Base-by-base conservation (phyloP, 2,113 vertebrate species). In the Chaetodon trifascialis region DNA sequence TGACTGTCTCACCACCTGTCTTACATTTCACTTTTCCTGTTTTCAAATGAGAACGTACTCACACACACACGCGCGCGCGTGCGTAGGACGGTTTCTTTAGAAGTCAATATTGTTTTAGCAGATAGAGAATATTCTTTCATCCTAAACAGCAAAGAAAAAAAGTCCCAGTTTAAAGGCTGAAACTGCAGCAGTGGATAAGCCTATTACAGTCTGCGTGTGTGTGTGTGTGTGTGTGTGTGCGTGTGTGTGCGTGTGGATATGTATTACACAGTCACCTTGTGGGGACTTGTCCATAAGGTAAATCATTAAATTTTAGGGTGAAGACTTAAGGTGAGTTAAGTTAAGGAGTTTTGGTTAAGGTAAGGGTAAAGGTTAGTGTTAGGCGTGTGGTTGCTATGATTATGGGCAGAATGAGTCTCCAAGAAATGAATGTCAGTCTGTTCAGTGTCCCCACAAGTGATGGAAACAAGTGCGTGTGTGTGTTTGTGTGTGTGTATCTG, bases 31-130 rank as follows among this genome's bases (percentile, higher is more conserved):
- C 10, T 76, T 54, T 25, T 47, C 7, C 14, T 42, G 23, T 30
- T 65, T 36, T 65, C 12, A 46, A 76, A 64, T 68, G 23, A 54
- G 76, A 42, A 11, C 19, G 69, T 36, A 44, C 46, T 46, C 66
- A 76, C 60, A 78, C 70, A 49, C 40, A 55, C 51, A 58, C 30
- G 58, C 69, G 42, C 30, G 11, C 11, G 52, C 17, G 56, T 40
- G 34, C 12, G 30, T 34, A 17, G 5, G 54, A 14, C 25, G 52
- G 52, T 55, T 56, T 56, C 54, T 25, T 25, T 2, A 56, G 54
- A 56, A 25, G 54, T 56, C 54, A 15, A 56, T 56, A 56, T 56
- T 56, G 54, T 56, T 56, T 56, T 7, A 56, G 54, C 23, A 23
- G n/a, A n/a, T 23, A n/a, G 10, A 11, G 23, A 56, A 56, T 56